A percentile compares a stretch with the other conserved stretches of the same genome.
Conservation (phyloP, 2,113 vertebrate genomes). For the Panthera uncia region DNA sequence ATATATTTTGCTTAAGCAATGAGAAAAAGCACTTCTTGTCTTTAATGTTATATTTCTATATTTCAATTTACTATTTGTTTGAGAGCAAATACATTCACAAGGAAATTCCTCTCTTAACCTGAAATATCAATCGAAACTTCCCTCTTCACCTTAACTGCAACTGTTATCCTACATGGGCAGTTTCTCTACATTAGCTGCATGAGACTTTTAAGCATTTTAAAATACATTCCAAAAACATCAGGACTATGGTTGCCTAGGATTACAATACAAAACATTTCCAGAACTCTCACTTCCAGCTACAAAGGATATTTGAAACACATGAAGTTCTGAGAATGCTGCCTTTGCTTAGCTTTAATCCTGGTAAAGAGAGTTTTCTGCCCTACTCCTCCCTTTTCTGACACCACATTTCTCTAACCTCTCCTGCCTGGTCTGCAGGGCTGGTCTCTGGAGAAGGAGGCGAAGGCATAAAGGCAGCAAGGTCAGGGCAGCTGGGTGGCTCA, state of each 20-base stretch:
- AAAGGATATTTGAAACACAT: background rate
- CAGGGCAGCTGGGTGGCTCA: no score
- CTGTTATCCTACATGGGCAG: background rate
- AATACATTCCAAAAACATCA: conserved; percentile 53
- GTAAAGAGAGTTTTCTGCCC: background rate
- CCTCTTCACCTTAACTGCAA: background rate
- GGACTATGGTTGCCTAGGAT: conserved; percentile 55
- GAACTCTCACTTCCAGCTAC: conserved; percentile 14
- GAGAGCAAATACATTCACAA: conserved; percentile 13
- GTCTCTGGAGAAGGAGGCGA: background rate
- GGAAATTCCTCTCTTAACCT: conserved; percentile 47
- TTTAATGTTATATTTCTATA: background rate
- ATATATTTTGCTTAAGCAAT: background rate
- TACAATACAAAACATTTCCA: conserved; percentile 46
- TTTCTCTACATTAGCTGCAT: conserved; percentile 53
- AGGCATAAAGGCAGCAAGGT: background rate
- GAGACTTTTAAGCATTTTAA: conserved; percentile 43
- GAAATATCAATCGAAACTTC: conserved; percentile 23
- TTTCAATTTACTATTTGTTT: conserved; percentile 16
- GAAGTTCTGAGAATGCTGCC: background rate
- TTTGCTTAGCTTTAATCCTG: conserved; percentile 22
- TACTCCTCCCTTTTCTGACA: background rate
- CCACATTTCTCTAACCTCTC: background rate
- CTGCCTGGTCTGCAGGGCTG: background rate
- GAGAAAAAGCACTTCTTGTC: background rate